These are phyloP conservation scores for Dryomyza anilis DNA, from an alignment of 2,888 invertebrate genomes.

Conservation along the genomic window DNA sequence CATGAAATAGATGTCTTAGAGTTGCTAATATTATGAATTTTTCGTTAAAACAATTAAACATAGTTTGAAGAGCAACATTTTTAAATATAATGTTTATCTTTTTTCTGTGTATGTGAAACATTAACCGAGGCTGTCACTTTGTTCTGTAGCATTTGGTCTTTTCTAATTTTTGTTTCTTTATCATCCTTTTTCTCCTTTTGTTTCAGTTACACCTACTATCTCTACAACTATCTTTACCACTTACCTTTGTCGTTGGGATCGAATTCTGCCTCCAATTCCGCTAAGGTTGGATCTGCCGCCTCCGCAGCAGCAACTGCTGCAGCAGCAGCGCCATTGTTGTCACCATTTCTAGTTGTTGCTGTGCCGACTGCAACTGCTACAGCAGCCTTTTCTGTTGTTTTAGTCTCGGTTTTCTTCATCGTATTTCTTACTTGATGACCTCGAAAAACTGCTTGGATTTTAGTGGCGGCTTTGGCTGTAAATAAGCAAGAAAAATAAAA, in stretches of 20 bases:
- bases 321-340: conserved; percentile 30
- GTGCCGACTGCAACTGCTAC: conserved; percentile 38
- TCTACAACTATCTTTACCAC: conserved; percentile 27
- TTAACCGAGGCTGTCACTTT: no score
- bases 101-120: no score
- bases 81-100: no score
- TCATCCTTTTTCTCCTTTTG: background rate
- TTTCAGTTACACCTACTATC: background rate
- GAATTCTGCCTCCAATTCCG: conserved; percentile 79
- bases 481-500: conserved; percentile 32
- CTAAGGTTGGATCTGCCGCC: conserved; percentile 66
- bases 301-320: conserved; percentile 46
- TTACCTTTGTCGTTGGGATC: conserved; percentile 80
- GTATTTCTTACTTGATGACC: conserved; percentile 80
- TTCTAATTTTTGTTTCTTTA: background rate
- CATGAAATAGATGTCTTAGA: no score
- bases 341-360: conserved; percentile 35
- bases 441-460: conserved; percentile 87
- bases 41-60: no score
- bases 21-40: no score
- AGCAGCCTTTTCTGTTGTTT: conserved; percentile 58
- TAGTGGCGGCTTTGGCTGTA: conserved; percentile 73
- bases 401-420: conserved; percentile 70
- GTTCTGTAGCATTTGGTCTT: background rate
- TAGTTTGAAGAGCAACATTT: no score